Base-by-base conservation (phyloP, 2,888 invertebrate genomes). In the Creontiades dilutus region DNA sequence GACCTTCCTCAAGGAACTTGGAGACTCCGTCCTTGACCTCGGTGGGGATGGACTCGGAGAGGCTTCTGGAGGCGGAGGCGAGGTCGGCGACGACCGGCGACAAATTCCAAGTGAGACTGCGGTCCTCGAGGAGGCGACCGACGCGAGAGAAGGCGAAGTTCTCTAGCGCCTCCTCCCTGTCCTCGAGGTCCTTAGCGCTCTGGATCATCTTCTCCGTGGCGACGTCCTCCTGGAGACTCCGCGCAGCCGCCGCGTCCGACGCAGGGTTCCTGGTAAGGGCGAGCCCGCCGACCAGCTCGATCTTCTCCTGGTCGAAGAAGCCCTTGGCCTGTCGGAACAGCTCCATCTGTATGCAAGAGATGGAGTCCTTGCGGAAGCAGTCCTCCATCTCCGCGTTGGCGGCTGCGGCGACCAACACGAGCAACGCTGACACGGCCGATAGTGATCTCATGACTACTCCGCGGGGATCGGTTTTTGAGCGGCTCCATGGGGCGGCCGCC, bases 341-440 rank as follows among this genome's bases (percentile, higher is more conserved):
- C 46, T 92, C 92, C 76, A 92, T 93, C 93, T 95, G 95, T 91
- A 95, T 93, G 93, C 95, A 95, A 92, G 95, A 94, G 91, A 95
- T 95, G 90, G 95, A 95, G 93, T 95, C 95, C 92, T 94, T 94
- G 92, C 94, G 93, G 91, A 95, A 93, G 92, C 95, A 95, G 92
- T 95, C 94, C 92, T 94, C 94, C 92, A 90, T 80, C 76, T 87
- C 89, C 48, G 82, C 82, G 13, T 57, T 19, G 19, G 55, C 86
- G 86, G 57, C 14, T 80, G 81, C 81, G 88, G 52, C 19, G 23
- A 75, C 19, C 19, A 86, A 37, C 68, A 37, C 61, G 55, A 86
- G 28, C 27, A 61, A 86, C 57, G 57, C 55, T 68, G 61, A 61
- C 14, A 68, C 68, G 23, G 68, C 68, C 68, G 68, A 23, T n/a